Base-by-base conservation (phyloP, 2,797 vertebrate species). In the Lithobates pipiens region DNA sequence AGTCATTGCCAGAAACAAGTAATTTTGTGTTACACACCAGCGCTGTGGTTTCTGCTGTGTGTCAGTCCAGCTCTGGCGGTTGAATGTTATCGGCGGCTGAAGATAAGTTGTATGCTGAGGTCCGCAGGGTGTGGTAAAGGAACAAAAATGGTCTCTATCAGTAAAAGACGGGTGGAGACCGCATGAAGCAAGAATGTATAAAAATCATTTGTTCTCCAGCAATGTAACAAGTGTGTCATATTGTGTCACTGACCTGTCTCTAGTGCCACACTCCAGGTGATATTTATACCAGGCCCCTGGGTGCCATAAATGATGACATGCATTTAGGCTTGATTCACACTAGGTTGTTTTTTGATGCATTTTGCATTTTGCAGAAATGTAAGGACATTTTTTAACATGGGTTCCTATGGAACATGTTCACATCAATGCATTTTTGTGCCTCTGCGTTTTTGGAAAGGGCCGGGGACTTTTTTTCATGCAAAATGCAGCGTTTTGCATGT, bases 111-210 rank as follows among this genome's bases (percentile, higher is more conserved):
- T 50, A 16, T 42, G 25, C 36, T 75, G 39, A 67, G 61, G 81
- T 16, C 42, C n/a, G 9, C 39, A 39, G 81, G 81, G 81, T 68
- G 81, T 76, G 81, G 57, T 34, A 18, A 61, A 42, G n/a, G 44
- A 42, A 34, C 39, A 39, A 54, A 32, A 46, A 70, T 71, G 63
- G 44, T 10, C 72, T 75, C 21, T 83, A 83, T 83, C 81, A 68
- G 81, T 67, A 65, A 25, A 29, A 68, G 54, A 3, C 9, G 63
- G 72, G 73, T 75, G 61, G 21, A 67, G 39, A 11, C 21, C 61
- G 5, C 9, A 27, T 18, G 18, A 8, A 39, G 29, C 1, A 11
- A 68, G 23, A 42, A 5, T 29, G 54, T 54, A 54, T 46, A 2
- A 75, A 5, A 75, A 34, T 21, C 36, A 8, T 50, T 36, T 73